Evolutionary conservation across 1,140 invertebrate species (phyloP), one percentile per base, ranked within the genome.

Genomic region (Tyrophagus putrescentiae): DNA sequence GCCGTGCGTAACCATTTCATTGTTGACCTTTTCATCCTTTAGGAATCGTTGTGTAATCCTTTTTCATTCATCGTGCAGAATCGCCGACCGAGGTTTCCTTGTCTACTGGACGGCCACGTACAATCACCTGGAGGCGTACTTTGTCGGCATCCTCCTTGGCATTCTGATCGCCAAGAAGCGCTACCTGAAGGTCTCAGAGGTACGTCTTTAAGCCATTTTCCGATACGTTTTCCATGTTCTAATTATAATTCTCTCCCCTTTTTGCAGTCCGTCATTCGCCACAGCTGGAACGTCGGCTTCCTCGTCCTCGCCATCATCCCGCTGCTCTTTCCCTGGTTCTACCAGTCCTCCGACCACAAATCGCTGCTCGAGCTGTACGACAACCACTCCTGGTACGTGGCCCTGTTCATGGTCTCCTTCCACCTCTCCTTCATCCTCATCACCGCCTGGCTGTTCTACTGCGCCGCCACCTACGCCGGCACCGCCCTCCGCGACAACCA

Each of bases 81-180:
- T 59, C 16, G n/a, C 39, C 16, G 18, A 13, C 29, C 34, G 57
- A 21, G 57, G 39, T 23, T 42, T 28, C 32, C n/a, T 42, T 4
- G 16, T 59, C 4, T 59, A 42, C 33, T 59, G 36, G 25, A 42
- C 39, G 33, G 36, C 34, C 5, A 59, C 57, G 4, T 42, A 59
- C 29, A 44, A 42, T 44, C 57, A 59, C 36, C n/a, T 59, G 9
- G 39, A 42, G 25, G 57, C 57, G 1, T 59, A 59, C 36, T 59
- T 59, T 59, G 6, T 27, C 9, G 57, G 57, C 3, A 42, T 44
- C 9, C 11, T 42, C 32, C 16, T 59, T 11, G 57, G 57, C 9
- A 18, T 59, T 44, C 1, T 44, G 39, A 18, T 59, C 1, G 18
- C 9, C n/a, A 59, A 59, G 13, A 31, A 45, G 32, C 44, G 21